phyloP scores from a whole-genome alignment of 2,113 vertebrate genomes.

The Vidua chalybeata region DNA sequence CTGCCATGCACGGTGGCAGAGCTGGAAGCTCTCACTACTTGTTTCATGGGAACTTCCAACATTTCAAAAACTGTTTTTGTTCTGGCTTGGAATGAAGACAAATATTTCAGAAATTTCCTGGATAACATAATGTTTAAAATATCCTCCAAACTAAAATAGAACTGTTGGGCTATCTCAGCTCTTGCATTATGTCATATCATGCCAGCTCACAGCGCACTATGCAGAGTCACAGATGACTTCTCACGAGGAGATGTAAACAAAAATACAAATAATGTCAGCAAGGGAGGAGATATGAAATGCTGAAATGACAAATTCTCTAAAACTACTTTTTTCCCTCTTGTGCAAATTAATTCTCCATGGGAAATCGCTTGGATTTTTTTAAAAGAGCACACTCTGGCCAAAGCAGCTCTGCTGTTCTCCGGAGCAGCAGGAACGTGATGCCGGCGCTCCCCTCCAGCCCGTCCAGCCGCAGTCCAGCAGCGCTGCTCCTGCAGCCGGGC shows the following conservation, averaged over 20 bases:
- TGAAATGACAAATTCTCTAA: background rate
- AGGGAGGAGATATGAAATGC: background rate
- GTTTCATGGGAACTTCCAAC: conserved; percentile 45
- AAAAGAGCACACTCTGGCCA: background rate
- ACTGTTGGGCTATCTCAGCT: background rate
- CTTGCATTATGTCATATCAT: conserved; percentile 42
- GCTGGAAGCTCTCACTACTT: conserved; percentile 18
- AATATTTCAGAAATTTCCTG: conserved; percentile 65
- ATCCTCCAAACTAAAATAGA: conserved; percentile 8
- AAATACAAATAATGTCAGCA: conserved; percentile 1
- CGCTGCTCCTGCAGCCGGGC: background rate
- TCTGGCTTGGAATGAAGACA: conserved; percentile 54
- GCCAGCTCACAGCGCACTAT: background rate
- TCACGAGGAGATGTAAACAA: background rate
- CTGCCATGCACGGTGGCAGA: rapidly evolving
- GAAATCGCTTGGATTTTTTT: background rate
- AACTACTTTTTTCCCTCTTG: background rate
- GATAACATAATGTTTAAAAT: conserved; percentile 55
- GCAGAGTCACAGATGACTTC: background rate
- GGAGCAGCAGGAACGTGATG: background rate
- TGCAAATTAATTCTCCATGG: conserved; percentile 5
- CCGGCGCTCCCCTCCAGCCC: background rate
- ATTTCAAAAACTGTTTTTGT: conserved; percentile 45
- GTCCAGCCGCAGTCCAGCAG: background rate
- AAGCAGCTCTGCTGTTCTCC: background rate